A percentile compares a stretch with the other conserved stretches of the same genome.
Evolutionary conservation across 2,113 vertebrate species (phyloP).

Genomic region (Theristicus caerulescens): DNA sequence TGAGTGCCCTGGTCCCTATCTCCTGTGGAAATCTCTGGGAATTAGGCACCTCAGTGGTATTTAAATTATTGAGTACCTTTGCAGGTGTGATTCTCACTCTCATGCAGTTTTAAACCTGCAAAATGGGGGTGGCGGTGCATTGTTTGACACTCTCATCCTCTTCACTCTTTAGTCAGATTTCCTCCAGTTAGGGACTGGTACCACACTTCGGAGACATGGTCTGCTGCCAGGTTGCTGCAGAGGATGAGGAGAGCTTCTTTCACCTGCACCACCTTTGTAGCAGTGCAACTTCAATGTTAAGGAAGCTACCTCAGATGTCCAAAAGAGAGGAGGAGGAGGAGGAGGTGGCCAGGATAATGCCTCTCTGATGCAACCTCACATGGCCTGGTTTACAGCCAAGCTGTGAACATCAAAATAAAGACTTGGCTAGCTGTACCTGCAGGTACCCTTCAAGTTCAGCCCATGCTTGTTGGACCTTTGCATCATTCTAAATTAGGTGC

Average conservation of each 20-base stretch:
- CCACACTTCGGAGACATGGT: rapidly evolving
- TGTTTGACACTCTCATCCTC: not conserved
- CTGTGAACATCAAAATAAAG: not conserved
- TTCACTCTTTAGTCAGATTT: not conserved
- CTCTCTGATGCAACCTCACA: not conserved
- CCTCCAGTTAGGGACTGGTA: no score
- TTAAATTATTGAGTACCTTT: not conserved
- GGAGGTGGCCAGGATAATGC: not conserved
- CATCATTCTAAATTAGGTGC: constrained; percentile 41
- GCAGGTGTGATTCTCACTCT: not conserved
- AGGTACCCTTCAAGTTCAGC: not conserved
- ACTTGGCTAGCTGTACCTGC: not conserved
- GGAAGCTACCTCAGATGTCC: not conserved
- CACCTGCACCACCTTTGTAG: not conserved
- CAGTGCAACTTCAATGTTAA: not conserved
- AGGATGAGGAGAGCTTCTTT: not conserved
- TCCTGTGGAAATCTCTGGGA: not conserved
- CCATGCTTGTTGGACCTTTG: not conserved
- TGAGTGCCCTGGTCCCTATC: not conserved
- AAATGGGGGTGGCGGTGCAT: not conserved
- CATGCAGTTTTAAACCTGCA: not conserved
- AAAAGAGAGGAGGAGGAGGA: not conserved
- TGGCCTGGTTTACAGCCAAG: not conserved
- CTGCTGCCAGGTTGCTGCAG: not conserved
- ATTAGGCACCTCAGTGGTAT: not conserved